Base-by-base conservation (phyloP, 2,797 vertebrate genomes). In the Parauchenoglanis ngamensis region DNA sequence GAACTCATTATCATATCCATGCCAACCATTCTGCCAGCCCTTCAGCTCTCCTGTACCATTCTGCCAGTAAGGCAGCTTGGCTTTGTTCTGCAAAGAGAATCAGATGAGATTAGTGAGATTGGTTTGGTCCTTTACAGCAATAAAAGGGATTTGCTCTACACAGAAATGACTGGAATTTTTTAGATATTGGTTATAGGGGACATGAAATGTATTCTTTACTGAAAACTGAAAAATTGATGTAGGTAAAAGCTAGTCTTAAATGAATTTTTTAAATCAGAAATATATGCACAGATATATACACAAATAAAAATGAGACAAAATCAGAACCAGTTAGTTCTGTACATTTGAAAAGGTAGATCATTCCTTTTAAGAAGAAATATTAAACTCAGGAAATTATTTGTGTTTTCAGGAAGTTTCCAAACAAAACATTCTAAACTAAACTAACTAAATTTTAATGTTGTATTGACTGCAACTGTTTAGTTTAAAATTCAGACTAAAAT, bases 11-110 rank as follows among this genome's bases (percentile, higher is more conserved):
- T 99, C 98, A 0, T 98, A 99, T 8, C 98, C 98, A 0, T 99
- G 98, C 98, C 98, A 99, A n/a, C 98, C 98, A 0, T 94, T 94
- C 85, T 98, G 97, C 98, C 98, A 98, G 23, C 94, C 97, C 75
- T 93, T 91, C 1, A 94, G 88, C 85, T 72, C 92, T 23, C 92
- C 94, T 3, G 96, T 96, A 86, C 93, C 95, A 0, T 98, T 99
- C 86, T 95, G 94, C 98, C 98, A 99, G 89, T 94, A 99, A 0
- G 98, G 98, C 21, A 98, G 96, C 25, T 65, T 94, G 31, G 92
- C 90, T 92, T 94, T 97, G 92, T 94, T 97, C 98, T 99, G 94
- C 46, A 89, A 35, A 70, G 63, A 77, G 59, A 88, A 78, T 28
- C 2, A 0, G 54, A 7, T 54, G 5, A 84, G 44, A 13, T 49